Base-by-base conservation (phyloP, 2,797 vertebrate species). In the Perodicticus potto region DNA sequence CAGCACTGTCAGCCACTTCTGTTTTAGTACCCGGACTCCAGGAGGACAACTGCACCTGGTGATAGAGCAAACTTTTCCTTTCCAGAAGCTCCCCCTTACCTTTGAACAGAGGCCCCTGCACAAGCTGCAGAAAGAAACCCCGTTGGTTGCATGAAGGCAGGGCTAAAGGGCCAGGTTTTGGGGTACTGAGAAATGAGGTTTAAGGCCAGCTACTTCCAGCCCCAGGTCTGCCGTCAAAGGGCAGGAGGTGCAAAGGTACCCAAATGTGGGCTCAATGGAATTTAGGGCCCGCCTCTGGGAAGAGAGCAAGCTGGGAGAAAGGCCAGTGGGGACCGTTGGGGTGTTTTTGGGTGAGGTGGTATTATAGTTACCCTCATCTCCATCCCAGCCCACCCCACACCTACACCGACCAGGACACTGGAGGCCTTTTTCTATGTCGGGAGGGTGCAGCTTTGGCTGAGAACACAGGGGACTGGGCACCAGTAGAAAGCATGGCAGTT, bases 401-500 rank as follows among this genome's bases (percentile, higher is more conserved):
- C 93, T 94, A 69, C 92, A 84, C 8, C 23, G 86, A 19, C 59
- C 16, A 61, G 49, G 81, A 76, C 57, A 77, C 13, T 1, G 2
- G 59, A 27, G 61, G n/a, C 32, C 49, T 82, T 59, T 67, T 92
- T 83, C 22, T 45, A 32, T 57, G 37, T 49, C 45, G 19, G 43
- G 9, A 55, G 84, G 63, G 92, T 80, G 69, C 70, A 81, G 61
- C 76, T 96, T 84, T 97, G 73, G 73, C 90, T 59, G 59, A 72
- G 88, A 82, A 97, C 95, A 96, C 78, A 91, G 23, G 53, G 83
- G 40, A 72, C 43, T 84, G 34, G 93, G 92, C 92, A 89, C 77
- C 96, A 74, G 82, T 73, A 91, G 98, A 98, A 98, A 97, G 97
- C 97, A 92, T 96, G 95, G 96, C 86, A 97, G 98, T 99, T 99